Percentiles rank a stretch among this genome's conserved stretches.
These are phyloP conservation scores for Oryzias celebensis DNA, from an alignment of 2,113 vertebrate species.

Conservation along the genomic window DNA sequence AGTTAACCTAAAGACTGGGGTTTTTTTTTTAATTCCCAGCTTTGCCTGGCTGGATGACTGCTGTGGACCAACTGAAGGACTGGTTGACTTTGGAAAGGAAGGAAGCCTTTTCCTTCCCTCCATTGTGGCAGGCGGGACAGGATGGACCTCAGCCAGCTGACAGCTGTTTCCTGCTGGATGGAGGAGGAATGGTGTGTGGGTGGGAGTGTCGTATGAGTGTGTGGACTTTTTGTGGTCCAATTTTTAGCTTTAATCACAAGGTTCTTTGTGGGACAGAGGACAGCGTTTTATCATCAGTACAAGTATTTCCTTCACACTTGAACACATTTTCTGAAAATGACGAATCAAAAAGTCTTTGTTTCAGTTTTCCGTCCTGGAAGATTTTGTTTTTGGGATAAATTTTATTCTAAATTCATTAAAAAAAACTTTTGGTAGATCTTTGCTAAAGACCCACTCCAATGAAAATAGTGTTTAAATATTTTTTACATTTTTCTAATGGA, in stretches of 20 bases:
- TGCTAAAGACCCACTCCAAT: too few relatives aligned
- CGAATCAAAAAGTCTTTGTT: too few relatives aligned
- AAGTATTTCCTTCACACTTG: too few relatives aligned
- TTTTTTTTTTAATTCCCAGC: conserved; percentile 22
- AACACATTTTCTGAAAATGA: too few relatives aligned
- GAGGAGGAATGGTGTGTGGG: conserved; percentile 56
- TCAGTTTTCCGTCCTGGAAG: too few relatives aligned
- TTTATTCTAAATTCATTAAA: too few relatives aligned
- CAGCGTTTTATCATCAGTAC: too few relatives aligned
- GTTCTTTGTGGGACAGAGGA: too few relatives aligned
- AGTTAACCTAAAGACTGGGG: conserved; percentile 3
- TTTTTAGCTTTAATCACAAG: conserved; percentile 7
- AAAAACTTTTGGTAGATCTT: too few relatives aligned
- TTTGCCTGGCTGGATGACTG: conserved; percentile 21
- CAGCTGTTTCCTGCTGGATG: conserved; percentile 72
- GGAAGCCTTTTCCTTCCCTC: conserved; percentile 72
- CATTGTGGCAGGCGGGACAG: conserved; percentile 76
- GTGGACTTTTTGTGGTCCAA: conserved; percentile 10
- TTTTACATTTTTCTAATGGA: too few relatives aligned
- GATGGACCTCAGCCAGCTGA: conserved; percentile 67
- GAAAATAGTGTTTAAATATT: too few relatives aligned
- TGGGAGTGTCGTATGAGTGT: conserved; percentile 30
- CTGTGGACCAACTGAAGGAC: conserved; percentile 23
- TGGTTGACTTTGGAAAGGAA: conserved; percentile 58
- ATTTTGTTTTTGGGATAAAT: too few relatives aligned